Conservation (phyloP, 2,888 invertebrate species). For the Cheilosia grossa region DNA sequence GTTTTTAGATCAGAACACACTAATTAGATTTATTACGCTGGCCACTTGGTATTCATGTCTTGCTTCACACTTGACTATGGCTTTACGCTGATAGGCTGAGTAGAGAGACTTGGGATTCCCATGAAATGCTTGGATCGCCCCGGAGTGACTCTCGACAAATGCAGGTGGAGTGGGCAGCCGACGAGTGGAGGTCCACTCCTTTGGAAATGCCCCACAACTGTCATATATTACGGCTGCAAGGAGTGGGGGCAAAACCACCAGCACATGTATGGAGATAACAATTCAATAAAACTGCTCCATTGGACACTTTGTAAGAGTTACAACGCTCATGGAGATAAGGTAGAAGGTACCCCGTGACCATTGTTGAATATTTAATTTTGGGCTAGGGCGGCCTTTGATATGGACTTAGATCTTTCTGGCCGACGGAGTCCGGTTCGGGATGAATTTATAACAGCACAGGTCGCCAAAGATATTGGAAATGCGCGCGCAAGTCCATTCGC, state of each 20-base stretch:
- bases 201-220: slow-evolving; percentile 53
- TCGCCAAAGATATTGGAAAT: slow-evolving; percentile 51
- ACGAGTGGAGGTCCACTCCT: slow-evolving; percentile 15
- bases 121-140: neutral
- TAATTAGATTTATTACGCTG: slow-evolving; percentile 52
- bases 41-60: slow-evolving; percentile 57
- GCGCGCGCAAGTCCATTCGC: slow-evolving; percentile 41
- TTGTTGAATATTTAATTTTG: slow-evolving; percentile 72
- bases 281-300: slow-evolving; percentile 61
- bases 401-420: slow-evolving; percentile 14
- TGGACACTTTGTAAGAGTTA: slow-evolving; percentile 68
- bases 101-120: slow-evolving; percentile 11
- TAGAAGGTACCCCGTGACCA: slow-evolving; percentile 39
- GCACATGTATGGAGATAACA: slow-evolving; percentile 45
- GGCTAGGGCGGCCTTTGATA: slow-evolving; percentile 44
- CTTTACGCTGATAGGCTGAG: slow-evolving; percentile 2
- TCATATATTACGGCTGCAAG: slow-evolving; percentile 47
- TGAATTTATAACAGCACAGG: slow-evolving; percentile 25
- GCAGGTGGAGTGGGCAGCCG: neutral
- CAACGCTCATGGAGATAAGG: slow-evolving; percentile 12
- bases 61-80: slow-evolving; percentile 35
- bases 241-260: slow-evolving; percentile 18
- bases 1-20: slow-evolving; percentile 59
- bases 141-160: too few species aligned
- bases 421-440: slow-evolving; percentile 48